Evolutionary conservation across 2,113 vertebrate species (phyloP).

Genomic region (Gracilinanus agilis): DNA sequence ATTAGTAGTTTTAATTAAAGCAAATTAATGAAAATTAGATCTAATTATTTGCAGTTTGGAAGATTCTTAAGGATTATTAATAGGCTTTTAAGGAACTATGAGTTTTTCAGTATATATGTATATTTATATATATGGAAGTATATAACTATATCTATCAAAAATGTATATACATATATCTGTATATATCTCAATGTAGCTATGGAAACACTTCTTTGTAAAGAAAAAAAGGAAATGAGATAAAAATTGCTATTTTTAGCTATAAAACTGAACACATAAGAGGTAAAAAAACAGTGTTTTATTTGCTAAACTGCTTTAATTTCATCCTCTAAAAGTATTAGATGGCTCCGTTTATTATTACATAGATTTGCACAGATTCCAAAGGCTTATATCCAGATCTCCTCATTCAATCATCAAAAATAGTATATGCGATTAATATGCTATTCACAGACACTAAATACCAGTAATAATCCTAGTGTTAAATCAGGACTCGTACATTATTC

Average conservation of each 20-base stretch:
- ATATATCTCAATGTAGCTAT: too few species aligned
- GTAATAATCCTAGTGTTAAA: slow-evolving; percentile 80
- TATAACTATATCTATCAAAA: too few species aligned
- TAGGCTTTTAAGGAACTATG: neutral
- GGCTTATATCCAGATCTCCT: slow-evolving; percentile 64
- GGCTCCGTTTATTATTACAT: too few species aligned
- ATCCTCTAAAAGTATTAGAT: neutral
- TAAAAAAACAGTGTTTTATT: neutral
- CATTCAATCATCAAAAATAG: slow-evolving; percentile 72
- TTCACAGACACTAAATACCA: slow-evolving; percentile 68
- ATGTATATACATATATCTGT: too few species aligned
- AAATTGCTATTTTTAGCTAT: too few species aligned
- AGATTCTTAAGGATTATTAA: neutral
- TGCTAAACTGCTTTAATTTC: neutral
- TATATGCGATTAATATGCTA: slow-evolving; percentile 72
- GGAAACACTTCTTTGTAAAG: too few species aligned
- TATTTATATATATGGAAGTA: too few species aligned
- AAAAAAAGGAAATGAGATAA: too few species aligned
- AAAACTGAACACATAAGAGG: neutral
- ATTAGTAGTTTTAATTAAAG: too few species aligned
- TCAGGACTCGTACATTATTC: slow-evolving; percentile 78
- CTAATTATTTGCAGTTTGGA: neutral
- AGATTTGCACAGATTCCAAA: neutral
- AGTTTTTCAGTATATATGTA: too few species aligned
- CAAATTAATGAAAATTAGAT: neutral